These are phyloP conservation scores for Eulemur rufifrons DNA, from an alignment of 2,113 vertebrate genomes.

Conservation along the genomic window DNA sequence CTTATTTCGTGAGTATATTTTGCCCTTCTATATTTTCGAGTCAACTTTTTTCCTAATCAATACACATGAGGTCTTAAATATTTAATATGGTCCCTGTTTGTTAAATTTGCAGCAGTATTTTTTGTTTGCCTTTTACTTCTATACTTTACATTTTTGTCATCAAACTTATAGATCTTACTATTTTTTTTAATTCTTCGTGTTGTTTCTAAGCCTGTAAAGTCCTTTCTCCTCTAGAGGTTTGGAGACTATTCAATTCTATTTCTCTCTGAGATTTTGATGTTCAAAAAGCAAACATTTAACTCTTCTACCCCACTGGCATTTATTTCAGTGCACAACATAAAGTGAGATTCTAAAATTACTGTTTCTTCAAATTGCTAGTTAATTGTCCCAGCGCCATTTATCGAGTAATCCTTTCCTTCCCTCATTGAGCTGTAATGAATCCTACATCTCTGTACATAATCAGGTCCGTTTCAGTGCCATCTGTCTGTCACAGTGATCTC, in stretches of 20 bases:
- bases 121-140: conserved; percentile 35
- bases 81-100: not conserved
- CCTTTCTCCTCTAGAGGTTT: conserved; percentile 44
- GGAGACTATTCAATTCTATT: conserved; percentile 21
- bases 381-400: conserved; percentile 60
- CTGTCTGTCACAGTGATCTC: conserved; percentile 49
- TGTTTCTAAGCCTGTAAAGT: not conserved
- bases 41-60: conserved; percentile 6
- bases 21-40: not conserved
- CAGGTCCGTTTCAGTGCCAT: conserved; percentile 60
- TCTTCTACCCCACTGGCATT: conserved; percentile 62
- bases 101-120: not conserved
- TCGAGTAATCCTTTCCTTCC: conserved; percentile 54
- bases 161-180: not conserved
- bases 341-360: conserved; percentile 64
- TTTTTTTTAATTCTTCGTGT: not conserved
- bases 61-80: conserved; percentile 35
- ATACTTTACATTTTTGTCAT: conserved; percentile 12
- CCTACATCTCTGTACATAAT: conserved; percentile 67
- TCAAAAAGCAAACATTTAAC: conserved; percentile 55
- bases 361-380: conserved; percentile 68
- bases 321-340: conserved; percentile 59
- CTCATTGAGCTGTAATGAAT: conserved; percentile 71
- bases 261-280: conserved; percentile 47
- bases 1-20: conserved; percentile 7